Percentiles rank a stretch among this genome's conserved stretches.
Evolutionary conservation across 2,113 vertebrate species (phyloP).

Genomic region (Mola mola): DNA sequence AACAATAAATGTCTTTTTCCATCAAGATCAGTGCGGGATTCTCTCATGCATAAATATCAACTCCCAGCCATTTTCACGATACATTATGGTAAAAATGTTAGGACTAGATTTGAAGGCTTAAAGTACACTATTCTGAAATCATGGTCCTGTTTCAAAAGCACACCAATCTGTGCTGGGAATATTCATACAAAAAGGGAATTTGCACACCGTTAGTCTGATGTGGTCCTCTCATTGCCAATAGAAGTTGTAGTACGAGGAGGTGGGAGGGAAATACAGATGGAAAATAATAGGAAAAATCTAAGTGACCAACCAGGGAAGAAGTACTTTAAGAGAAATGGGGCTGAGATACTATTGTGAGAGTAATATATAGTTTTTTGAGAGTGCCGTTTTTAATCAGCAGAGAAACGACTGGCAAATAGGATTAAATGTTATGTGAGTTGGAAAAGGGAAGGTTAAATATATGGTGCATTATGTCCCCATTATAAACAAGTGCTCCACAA

Average conservation of each 20-base stretch:
- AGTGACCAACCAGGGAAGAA: constrained; percentile 36
- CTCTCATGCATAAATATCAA: constrained; percentile 20
- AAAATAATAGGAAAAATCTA: constrained; percentile 46
- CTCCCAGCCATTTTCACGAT: not conserved
- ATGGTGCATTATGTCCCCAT: constrained; percentile 75
- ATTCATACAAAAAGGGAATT: constrained; percentile 16
- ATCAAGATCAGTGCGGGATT: constrained; percentile 7
- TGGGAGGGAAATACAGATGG: constrained; percentile 16
- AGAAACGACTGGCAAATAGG: constrained; percentile 68
- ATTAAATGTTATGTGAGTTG: constrained; percentile 75
- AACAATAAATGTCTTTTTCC: constrained; percentile 32
- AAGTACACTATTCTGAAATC: constrained; percentile 11
- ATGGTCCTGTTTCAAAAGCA: constrained; percentile 1
- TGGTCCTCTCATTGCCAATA: constrained; percentile 3
- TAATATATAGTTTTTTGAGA: constrained; percentile 49
- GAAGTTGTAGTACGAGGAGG: constrained; percentile 4
- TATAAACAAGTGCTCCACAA: constrained; percentile 71
- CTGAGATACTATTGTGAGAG: constrained; percentile 25
- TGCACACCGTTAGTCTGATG: not conserved
- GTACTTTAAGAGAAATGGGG: constrained; percentile 23
- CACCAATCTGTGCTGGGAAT: constrained; percentile 3
- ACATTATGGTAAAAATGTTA: constrained; percentile 15
- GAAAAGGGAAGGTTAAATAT: constrained; percentile 73
- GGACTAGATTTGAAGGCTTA: not conserved
- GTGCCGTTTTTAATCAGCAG: constrained; percentile 77